Evolutionary conservation across 2,797 vertebrate species (phyloP), one percentile per base, ranked within the genome.

Genomic region (Enteromius fasciolatus): DNA sequence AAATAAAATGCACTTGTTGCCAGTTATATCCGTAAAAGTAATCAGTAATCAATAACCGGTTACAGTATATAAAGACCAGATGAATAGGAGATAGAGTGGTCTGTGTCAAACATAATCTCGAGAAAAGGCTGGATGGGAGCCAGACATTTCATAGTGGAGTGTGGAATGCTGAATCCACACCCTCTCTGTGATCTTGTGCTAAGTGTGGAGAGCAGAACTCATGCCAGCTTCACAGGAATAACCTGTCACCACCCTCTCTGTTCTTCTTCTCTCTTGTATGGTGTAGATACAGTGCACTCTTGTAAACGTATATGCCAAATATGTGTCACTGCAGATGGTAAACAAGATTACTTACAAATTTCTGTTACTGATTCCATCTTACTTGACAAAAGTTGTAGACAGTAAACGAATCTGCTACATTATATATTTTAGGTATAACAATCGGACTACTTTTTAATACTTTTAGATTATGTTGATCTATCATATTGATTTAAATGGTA

Each of bases 141-240:
- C 75, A 61, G 28, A 50, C 76, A 61, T 68, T 82, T 77, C 54
- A 74, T 44, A 69, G 39, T 61, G 68, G n/a, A 46, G 76, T 82
- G 64, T 79, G 76, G 80, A 86, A 84, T 81, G 79, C 57, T 57
- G 76, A 70, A 61, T 25, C 61, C 9, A 25, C 28, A 52, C 86
- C 84, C 64, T 79, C 28, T 33, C 25, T 46, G 77, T 83, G 73
- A 82, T 77, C 70, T 80, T 44, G 70, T 69, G 84, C 48, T 77
- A 44, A 25, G 28, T 81, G 46, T 18, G 20, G 23, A 50, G 68
- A 72, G 79, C 28, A 25, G 14, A 20, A 64, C 41, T 73, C n/a
- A 54, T 79, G 31, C 64, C 64, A 74, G 69, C 25, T 59, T 61
- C 48, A 80, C 48, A 50, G 48, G 39, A 73, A 64, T 31, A 50